Percentiles rank a stretch among this genome's conserved stretches.
Conservation (phyloP, 2,797 vertebrate genomes). For the Alca torda region DNA sequence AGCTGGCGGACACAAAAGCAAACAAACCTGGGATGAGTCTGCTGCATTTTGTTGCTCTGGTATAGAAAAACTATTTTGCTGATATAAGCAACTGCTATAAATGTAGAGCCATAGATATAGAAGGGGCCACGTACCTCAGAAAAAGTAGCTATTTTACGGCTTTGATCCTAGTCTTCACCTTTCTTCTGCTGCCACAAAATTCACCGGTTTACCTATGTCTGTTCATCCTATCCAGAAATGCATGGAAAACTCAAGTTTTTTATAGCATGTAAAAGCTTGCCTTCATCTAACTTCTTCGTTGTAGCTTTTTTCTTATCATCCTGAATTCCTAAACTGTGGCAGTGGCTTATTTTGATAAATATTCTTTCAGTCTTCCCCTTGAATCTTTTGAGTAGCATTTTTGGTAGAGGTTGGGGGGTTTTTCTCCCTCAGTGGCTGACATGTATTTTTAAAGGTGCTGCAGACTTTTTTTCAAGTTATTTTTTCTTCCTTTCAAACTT, state of each 20-base stretch:
- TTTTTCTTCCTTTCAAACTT: neutral
- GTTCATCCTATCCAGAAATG: neutral
- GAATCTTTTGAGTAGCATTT: neutral
- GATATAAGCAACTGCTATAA: neutral
- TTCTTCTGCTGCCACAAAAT: neutral
- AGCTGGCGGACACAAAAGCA: slow-evolving; percentile 95
- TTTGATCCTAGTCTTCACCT: neutral
- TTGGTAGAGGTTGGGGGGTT: neutral
- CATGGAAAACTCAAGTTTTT: neutral
- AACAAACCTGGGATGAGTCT: slow-evolving; percentile 99
- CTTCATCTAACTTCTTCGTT: neutral
- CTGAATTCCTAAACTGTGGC: neutral
- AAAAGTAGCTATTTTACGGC: neutral
- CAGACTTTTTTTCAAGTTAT: neutral
- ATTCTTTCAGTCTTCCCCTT: neutral
- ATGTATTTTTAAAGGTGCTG: neutral
- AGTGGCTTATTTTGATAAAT: neutral
- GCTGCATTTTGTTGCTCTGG: slow-evolving; percentile 97
- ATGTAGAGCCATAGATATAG: neutral
- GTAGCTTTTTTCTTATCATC: neutral
- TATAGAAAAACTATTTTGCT: slow-evolving; percentile 65
- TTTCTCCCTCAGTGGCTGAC: neutral
- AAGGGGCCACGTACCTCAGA: neutral
- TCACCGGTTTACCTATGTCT: neutral
- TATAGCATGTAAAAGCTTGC: neutral